phyloP scores from a whole-genome alignment of 2,888 invertebrate species.

The Amphipoea lucens region DNA sequence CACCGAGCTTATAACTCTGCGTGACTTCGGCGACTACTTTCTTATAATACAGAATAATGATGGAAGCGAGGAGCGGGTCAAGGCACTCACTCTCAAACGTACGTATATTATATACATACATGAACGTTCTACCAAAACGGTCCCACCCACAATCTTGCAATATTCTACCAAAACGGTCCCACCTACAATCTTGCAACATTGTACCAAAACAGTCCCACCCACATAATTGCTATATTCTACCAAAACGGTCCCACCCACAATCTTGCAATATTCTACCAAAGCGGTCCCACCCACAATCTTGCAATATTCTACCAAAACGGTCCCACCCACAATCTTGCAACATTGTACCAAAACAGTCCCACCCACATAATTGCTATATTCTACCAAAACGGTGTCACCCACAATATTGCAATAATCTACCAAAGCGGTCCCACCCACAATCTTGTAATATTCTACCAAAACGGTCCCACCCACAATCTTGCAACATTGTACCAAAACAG shows the following conservation, averaged over 20 bases:
- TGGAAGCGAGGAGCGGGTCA: conserved; percentile 77
- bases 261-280: not conserved
- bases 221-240: not conserved
- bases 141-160: not conserved
- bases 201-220: too few relatives aligned
- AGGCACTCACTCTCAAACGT: conserved; percentile 71
- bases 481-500: not conserved
- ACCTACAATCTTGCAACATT: too few relatives aligned
- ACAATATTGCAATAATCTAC: too few relatives aligned
- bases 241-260: too few relatives aligned
- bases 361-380: not conserved
- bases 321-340: not conserved
- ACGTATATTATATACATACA: conserved; percentile 46
- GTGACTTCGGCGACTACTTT: conserved; percentile 81
- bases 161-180: not conserved
- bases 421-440: not conserved
- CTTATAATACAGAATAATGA: conserved; percentile 75
- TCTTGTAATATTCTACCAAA: not conserved
- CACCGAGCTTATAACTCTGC: conserved; percentile 66
- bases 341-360: too few relatives aligned
- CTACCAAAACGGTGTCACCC: too few relatives aligned
- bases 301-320: too few relatives aligned
- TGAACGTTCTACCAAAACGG: not conserved
- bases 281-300: too few relatives aligned
- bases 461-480: too few relatives aligned